phyloP scores from a whole-genome alignment of 2,888 invertebrate species.

The Drosophila testacea region DNA sequence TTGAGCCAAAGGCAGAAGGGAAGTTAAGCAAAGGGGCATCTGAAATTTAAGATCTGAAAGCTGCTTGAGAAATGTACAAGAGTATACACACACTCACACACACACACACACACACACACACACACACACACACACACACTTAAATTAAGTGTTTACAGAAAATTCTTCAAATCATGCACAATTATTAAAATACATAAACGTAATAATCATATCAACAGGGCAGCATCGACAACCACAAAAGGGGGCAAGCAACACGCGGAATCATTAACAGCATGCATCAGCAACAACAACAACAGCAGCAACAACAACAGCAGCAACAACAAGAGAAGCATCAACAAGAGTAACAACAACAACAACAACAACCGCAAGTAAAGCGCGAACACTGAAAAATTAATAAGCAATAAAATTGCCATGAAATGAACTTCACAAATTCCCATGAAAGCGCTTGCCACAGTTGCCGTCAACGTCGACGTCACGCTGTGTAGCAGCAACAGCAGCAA shows the following conservation, averaged over 20 bases:
- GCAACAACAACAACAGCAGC: conserved; percentile 22
- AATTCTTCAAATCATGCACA: conserved; percentile 82
- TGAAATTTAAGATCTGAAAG: conserved; percentile 25
- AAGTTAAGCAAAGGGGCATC: conserved; percentile 1
- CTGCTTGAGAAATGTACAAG: conserved; percentile 26
- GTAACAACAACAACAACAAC: conserved; percentile 25
- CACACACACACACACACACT: conserved; percentile 12
- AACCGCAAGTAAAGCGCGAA: conserved; percentile 65
- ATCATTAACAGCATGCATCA: conserved; percentile 73
- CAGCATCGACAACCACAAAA: conserved; percentile 49
- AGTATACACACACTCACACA: conserved; percentile 5
- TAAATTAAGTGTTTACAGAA: conserved; percentile 23
- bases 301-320: conserved; percentile 21
- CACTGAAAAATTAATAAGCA: conserved; percentile 84
- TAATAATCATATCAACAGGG: conserved; percentile 84
- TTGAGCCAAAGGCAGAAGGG: conserved; percentile 1
- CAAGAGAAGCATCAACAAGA: conserved; percentile 23
- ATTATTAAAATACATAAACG: conserved; percentile 83
- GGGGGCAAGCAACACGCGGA: conserved; percentile 52
- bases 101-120: conserved; percentile 8
- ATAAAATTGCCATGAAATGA: conserved; percentile 85
- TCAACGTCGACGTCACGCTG: conserved; percentile 47
- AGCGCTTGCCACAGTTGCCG: conserved; percentile 59
- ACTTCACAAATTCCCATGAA: conserved; percentile 84
- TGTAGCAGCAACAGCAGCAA: conserved; percentile 19